phyloP scores from a whole-genome alignment of 2,797 vertebrate genomes.

The Streptopelia turtur region DNA sequence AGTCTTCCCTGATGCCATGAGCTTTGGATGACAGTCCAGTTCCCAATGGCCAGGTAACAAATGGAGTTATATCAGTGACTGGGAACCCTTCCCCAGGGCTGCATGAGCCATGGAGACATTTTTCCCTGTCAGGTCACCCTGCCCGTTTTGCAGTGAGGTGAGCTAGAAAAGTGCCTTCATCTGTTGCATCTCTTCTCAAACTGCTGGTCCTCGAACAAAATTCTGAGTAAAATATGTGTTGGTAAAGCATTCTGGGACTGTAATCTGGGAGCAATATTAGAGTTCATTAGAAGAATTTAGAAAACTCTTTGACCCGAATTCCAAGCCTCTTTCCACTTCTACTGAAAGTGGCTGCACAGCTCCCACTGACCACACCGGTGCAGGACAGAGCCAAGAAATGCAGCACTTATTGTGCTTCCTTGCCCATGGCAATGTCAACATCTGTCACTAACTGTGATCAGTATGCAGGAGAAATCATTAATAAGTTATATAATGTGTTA shows the following conservation, averaged over 20 bases:
- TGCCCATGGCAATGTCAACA: neutral
- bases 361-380: neutral
- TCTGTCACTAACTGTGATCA: neutral
- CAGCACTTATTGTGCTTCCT: neutral
- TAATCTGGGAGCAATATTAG: neutral
- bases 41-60: neutral
- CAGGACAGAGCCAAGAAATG: neutral
- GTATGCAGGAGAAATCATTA: neutral
- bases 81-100: too few relatives aligned
- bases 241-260: neutral
- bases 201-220: neutral
- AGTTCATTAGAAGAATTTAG: neutral
- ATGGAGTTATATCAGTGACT: too few relatives aligned
- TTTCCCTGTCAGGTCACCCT: neutral
- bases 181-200: neutral
- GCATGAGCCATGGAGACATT: neutral
- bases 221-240: neutral
- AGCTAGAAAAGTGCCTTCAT: neutral
- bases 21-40: neutral
- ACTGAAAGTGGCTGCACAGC: neutral
- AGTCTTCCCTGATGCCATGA: too few relatives aligned
- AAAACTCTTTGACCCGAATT: neutral
- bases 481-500: neutral
- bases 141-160: neutral
- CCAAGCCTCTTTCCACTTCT: neutral